These are phyloP conservation scores for Dynastes tityus DNA, from an alignment of 2,888 invertebrate species.

Conservation along the genomic window DNA sequence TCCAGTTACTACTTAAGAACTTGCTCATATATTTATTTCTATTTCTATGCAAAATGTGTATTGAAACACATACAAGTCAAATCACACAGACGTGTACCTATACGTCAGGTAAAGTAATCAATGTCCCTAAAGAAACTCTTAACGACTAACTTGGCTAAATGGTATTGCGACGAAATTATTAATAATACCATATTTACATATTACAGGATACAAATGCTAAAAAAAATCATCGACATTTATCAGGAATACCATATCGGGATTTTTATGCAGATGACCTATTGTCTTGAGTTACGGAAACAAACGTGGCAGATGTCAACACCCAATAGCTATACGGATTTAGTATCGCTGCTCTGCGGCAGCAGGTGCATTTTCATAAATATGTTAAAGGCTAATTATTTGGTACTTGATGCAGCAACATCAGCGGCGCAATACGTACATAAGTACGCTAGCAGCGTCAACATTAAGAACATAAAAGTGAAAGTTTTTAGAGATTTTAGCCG, in stretches of 20 bases:
- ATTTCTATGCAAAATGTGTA: too few relatives aligned
- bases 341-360: conserved; percentile 42
- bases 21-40: too few relatives aligned
- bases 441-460: conserved; percentile 19
- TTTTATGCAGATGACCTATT: conserved; percentile 52
- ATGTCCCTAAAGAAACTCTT: too few relatives aligned
- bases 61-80: too few relatives aligned
- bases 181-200: too few relatives aligned
- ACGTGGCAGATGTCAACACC: conserved; percentile 54
- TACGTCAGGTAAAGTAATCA: too few relatives aligned
- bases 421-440: conserved; percentile 19
- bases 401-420: conserved; percentile 41
- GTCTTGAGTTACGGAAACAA: conserved; percentile 47
- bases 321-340: conserved; percentile 50
- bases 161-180: too few relatives aligned
- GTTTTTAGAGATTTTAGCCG: conserved; percentile 48
- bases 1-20: too few relatives aligned
- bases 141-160: too few relatives aligned
- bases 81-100: too few relatives aligned
- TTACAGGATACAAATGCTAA: neutral
- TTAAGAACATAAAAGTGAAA: conserved; percentile 55
- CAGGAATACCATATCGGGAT: conserved; percentile 30
- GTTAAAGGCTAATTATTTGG: conserved; percentile 51
- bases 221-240: conserved; percentile 19
- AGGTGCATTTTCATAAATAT: conserved; percentile 53